These are phyloP conservation scores for Clytia hemisphaerica DNA, from an alignment of 30 jellyfish, hydroid and myxozoan species.

Conservation along the genomic window DNA sequence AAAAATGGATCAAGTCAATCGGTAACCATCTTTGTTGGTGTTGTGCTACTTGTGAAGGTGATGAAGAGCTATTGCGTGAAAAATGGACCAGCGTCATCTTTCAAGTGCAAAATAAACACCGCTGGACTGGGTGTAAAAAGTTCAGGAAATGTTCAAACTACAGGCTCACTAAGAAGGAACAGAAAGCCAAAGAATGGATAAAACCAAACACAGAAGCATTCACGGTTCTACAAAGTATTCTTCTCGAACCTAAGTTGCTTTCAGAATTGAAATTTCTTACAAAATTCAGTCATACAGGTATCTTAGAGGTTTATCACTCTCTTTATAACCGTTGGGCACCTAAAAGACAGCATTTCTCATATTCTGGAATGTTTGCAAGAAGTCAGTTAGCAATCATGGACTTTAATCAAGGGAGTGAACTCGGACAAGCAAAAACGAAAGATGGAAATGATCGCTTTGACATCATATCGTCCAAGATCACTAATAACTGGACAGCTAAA, in stretches of 20 bases:
- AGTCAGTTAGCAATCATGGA: slow-evolving; percentile 37
- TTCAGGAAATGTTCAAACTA: slow-evolving; percentile 3
- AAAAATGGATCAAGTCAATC: slow-evolving; percentile 27
- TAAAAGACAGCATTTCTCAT: slow-evolving; percentile 34
- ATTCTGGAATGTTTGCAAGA: slow-evolving; percentile 33
- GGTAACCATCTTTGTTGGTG: slow-evolving; percentile 46
- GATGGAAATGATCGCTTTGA: slow-evolving; percentile 15
- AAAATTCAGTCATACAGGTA: slow-evolving; percentile 38
- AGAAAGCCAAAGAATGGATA: slow-evolving; percentile 18
- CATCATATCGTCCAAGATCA: neutral
- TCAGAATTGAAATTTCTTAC: slow-evolving; percentile 23
- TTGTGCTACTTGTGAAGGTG: slow-evolving; percentile 31
- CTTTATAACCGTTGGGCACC: slow-evolving; percentile 15
- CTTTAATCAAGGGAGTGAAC: slow-evolving; percentile 10
- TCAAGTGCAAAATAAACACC: slow-evolving; percentile 25
- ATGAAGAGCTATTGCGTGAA: slow-evolving; percentile 2
- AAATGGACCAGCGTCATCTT: slow-evolving; percentile 18
- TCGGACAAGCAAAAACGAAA: slow-evolving; percentile 20
- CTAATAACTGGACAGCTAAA: slow-evolving; percentile 15
- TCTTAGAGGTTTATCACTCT: slow-evolving; percentile 35
- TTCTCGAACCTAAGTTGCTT: neutral
- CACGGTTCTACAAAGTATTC: slow-evolving; percentile 16
- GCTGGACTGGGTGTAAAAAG: slow-evolving; percentile 17
- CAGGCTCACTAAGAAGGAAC: neutral
- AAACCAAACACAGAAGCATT: slow-evolving; percentile 29